Evolutionary conservation across 2,888 invertebrate genomes (phyloP).

Genomic region (Nipponacmea schrenckii): DNA sequence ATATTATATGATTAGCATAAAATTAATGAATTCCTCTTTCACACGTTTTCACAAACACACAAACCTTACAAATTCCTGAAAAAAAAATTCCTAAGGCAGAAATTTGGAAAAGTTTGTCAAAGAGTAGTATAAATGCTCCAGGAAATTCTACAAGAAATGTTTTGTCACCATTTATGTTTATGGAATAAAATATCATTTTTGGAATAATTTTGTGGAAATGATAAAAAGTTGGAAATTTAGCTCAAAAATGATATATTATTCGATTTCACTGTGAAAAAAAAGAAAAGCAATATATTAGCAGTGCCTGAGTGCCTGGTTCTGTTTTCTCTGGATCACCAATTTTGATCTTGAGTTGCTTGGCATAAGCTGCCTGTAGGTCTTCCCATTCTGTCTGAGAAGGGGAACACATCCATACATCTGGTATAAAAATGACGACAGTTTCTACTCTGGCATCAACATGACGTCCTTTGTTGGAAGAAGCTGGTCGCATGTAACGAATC

Average conservation of each 20-base stretch:
- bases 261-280: neutral
- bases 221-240: neutral
- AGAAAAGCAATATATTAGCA: constrained; percentile 19
- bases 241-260: too few relatives aligned
- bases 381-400: constrained; percentile 92
- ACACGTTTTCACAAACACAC: too few relatives aligned
- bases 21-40: too few relatives aligned
- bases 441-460: constrained; percentile 87
- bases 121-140: too few relatives aligned
- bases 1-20: too few relatives aligned
- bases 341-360: constrained; percentile 74
- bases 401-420: constrained; percentile 96
- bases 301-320: constrained; percentile 62
- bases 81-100: too few relatives aligned
- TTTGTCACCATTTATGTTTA: neutral
- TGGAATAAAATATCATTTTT: neutral
- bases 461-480: constrained; percentile 77
- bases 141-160: too few relatives aligned
- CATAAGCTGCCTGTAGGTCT: constrained; percentile 82
- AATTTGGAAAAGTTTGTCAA: too few relatives aligned
- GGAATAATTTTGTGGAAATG: neutral
- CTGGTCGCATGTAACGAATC: constrained; percentile 94
- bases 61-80: too few relatives aligned
- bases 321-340: constrained; percentile 70
- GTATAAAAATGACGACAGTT: constrained; percentile 97